Conservation (phyloP, 2,797 vertebrate species). For the Myotis planiceps region DNA sequence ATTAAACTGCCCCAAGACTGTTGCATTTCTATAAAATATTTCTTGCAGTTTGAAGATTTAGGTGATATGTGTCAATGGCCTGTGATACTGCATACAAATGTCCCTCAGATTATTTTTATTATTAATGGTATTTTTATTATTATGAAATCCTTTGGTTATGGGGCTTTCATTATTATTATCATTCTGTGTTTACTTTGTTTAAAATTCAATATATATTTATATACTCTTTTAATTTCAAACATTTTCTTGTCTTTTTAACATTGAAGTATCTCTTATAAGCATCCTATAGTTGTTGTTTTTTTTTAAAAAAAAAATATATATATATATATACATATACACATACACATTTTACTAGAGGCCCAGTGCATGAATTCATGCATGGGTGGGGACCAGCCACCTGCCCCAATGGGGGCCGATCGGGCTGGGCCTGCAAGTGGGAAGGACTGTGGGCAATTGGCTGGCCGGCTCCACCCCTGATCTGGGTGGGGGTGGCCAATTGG, state of each 20-base stretch:
- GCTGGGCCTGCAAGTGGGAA: no score
- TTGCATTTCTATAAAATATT: conserved; percentile 16
- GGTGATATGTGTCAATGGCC: neutral
- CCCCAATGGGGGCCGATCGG: no score
- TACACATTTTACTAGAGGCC: neutral
- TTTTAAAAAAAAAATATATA: neutral
- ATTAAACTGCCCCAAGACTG: neutral
- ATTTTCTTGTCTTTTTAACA: neutral
- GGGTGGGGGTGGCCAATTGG: no score
- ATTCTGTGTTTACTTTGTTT: neutral
- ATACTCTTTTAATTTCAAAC: neutral
- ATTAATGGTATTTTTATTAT: neutral
- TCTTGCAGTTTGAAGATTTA: neutral
- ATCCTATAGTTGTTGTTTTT: neutral
- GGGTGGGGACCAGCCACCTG: no score
- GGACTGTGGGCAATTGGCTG: no score
- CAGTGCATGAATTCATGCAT: no score
- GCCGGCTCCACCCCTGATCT: no score
- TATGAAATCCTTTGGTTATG: conserved; percentile 25
- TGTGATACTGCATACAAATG: neutral
- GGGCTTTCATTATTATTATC: neutral
- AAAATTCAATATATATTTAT: neutral
- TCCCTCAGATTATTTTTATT: neutral
- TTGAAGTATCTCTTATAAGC: neutral
- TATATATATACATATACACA: no score